phyloP scores from a whole-genome alignment of 1,140 invertebrate species.

The Drosophila paulistorum region DNA sequence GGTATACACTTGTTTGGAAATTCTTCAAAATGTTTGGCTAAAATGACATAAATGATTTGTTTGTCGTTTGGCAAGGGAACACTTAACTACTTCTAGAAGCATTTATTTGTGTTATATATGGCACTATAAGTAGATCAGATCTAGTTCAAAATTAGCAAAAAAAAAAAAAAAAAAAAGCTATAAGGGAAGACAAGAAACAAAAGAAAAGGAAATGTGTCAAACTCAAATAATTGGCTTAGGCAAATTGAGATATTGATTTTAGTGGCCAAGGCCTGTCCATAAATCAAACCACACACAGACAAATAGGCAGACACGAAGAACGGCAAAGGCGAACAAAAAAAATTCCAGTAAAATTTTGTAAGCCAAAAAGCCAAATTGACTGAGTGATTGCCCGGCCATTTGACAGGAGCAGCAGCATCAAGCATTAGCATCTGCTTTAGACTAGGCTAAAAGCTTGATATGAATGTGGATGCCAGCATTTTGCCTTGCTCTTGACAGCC shows the following conservation, averaged over 20 bases:
- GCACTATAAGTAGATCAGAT: not conserved
- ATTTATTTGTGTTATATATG: not conserved
- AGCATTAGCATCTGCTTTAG: conserved; percentile 11
- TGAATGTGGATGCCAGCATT: conserved; percentile 7
- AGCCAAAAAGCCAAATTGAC: conserved; percentile 24
- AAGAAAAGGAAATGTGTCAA: conserved; percentile 9
- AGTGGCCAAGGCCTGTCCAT: conserved; percentile 13
- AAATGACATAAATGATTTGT: conserved; percentile 5
- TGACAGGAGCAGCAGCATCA: conserved; percentile 8
- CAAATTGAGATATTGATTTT: conserved; percentile 22
- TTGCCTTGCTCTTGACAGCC: not conserved
- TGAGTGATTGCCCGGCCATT: conserved; percentile 20
- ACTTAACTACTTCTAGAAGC: not conserved
- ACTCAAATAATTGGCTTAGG: conserved; percentile 10
- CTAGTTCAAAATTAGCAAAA: not conserved
- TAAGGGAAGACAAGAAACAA: not conserved
- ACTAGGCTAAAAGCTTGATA: conserved; percentile 7
- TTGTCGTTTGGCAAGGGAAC: not conserved
- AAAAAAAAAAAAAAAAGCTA: not conserved
- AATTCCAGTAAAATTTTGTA: conserved; percentile 17
- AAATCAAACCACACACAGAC: conserved; percentile 19
- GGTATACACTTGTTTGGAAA: not conserved
- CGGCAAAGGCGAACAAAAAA: not conserved
- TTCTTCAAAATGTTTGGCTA: not conserved
- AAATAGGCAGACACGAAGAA: conserved; percentile 12